phyloP scores from a whole-genome alignment of 2,113 vertebrate genomes.

The Lanius collurio region DNA sequence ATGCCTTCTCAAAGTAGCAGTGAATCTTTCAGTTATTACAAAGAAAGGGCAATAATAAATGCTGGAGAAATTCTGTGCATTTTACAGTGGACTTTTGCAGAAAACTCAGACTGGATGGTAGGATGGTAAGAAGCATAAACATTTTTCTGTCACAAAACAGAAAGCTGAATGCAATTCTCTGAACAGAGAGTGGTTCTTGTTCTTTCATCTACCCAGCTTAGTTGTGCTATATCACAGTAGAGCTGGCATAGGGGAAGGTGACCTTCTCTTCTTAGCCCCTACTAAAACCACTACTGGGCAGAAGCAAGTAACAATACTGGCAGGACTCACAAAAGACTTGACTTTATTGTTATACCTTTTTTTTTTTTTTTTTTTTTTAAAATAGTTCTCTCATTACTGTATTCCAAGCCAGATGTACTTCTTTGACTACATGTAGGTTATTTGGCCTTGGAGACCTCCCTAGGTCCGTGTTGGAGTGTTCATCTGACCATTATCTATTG shows the following conservation, averaged over 20 bases:
- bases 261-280: not conserved
- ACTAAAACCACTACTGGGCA: not conserved
- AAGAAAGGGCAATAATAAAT: not conserved
- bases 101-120: not conserved
- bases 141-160: not conserved
- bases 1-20: not conserved
- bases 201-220: not conserved
- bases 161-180: not conserved
- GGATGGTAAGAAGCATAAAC: not conserved
- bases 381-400: not conserved
- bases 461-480: not conserved
- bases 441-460: not conserved
- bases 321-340: not conserved
- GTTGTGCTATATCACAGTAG: not conserved
- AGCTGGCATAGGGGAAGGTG: not conserved
- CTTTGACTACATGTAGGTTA: not conserved
- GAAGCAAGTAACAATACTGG: not conserved
- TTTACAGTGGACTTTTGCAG: not conserved
- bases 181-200: not conserved
- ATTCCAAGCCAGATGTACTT: not conserved
- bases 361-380: not conserved
- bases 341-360: not conserved
- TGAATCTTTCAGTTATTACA: not conserved
- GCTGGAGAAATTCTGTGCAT: not conserved
- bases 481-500: not conserved